Evolutionary conservation across 1,140 invertebrate genomes (phyloP).

Genomic region (Himalopsyche phryganea): DNA sequence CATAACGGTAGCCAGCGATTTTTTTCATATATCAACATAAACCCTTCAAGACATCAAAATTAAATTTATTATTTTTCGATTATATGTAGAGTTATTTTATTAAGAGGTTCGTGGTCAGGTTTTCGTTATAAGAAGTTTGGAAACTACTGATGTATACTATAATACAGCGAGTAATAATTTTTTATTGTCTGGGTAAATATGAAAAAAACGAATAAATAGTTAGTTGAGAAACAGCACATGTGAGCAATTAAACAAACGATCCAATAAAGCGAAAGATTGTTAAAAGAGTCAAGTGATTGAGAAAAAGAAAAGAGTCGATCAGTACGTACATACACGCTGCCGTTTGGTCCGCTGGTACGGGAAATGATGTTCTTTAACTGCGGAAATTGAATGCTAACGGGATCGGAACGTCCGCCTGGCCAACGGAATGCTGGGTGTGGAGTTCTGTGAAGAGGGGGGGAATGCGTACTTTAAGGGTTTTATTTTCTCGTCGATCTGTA

Average conservation of each 20-base stretch:
- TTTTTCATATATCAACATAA: no score
- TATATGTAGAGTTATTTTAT: no score
- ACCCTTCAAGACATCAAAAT: no score
- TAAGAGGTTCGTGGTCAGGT: no score
- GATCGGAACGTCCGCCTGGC: constrained; percentile 15
- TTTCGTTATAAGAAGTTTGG: no score
- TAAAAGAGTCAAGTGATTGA: neutral
- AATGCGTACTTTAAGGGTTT: constrained; percentile 17
- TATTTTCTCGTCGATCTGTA: constrained; percentile 34
- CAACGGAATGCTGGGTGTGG: neutral
- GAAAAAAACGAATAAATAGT: no score
- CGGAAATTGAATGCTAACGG: constrained; percentile 35
- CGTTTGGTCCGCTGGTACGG: constrained; percentile 9
- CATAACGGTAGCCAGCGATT: no score
- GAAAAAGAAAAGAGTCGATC: constrained; percentile 5
- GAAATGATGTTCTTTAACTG: constrained; percentile 34
- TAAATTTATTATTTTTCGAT: no score
- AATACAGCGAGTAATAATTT: no score
- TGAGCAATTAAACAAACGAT: neutral
- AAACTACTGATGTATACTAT: no score
- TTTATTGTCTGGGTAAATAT: no score
- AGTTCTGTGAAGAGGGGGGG: no score
- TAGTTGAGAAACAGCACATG: neutral
- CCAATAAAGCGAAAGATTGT: neutral
- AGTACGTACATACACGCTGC: neutral